Percentiles rank a stretch among this genome's conserved stretches.
Evolutionary conservation across 2,797 vertebrate species (phyloP).

Genomic region (Sphenopsis melanotis): DNA sequence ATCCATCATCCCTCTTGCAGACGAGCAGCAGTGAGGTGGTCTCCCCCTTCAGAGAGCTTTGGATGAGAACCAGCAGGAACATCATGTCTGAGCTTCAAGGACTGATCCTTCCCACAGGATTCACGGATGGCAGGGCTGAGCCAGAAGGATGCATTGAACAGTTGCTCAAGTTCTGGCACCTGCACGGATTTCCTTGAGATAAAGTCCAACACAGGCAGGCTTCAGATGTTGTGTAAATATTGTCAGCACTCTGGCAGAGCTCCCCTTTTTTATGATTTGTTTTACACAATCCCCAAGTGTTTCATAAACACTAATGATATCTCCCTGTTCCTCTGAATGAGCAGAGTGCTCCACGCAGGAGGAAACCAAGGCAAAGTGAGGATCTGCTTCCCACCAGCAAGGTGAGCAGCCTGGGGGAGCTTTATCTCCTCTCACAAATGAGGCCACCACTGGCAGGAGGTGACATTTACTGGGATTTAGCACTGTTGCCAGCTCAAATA

Average conservation of each 20-base stretch:
- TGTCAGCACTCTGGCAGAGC: not conserved
- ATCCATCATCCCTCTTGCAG: not conserved
- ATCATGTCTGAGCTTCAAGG: not conserved
- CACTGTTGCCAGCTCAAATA: not conserved
- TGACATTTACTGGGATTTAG: not conserved
- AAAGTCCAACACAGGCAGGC: constrained; percentile 5
- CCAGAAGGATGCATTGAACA: constrained; percentile 5
- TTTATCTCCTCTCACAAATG: not conserved
- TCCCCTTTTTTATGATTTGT: not conserved
- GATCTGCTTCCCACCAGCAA: not conserved
- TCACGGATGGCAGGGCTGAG: not conserved
- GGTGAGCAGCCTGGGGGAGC: not conserved
- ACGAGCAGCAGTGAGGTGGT: not conserved
- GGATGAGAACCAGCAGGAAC: not conserved
- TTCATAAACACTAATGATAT: constrained; percentile 32
- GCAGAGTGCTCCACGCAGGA: not conserved
- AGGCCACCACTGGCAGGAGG: not conserved
- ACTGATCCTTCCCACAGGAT: not conserved
- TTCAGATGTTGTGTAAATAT: constrained; percentile 37
- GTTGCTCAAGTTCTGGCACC: constrained; percentile 37
- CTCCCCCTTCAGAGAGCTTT: not conserved
- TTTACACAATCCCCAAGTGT: constrained; percentile 37
- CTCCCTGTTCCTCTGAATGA: not conserved
- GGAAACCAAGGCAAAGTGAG: not conserved
- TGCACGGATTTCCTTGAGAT: not conserved